Conservation (phyloP, 2,797 vertebrate species). For the Malurus leucopterus region DNA sequence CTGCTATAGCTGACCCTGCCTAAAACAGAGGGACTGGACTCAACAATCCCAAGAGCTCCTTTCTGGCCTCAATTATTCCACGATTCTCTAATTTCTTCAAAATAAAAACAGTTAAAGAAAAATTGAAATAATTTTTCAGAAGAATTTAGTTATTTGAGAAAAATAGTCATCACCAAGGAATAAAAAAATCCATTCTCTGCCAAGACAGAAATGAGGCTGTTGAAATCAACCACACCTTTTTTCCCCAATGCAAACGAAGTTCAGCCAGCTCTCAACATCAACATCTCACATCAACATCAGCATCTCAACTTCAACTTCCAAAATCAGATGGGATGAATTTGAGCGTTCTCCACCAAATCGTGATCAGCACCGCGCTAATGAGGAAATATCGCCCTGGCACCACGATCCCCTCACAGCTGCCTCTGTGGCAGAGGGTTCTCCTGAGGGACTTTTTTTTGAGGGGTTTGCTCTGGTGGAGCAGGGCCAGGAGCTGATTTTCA, state of each 20-base stretch:
- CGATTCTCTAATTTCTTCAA: background rate
- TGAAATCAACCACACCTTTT: background rate
- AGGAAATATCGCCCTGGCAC: background rate
- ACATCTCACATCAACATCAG: too few relatives aligned
- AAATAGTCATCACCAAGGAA: background rate
- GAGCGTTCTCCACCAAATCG: background rate
- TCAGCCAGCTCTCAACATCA: background rate
- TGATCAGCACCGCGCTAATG: background rate
- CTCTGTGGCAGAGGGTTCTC: background rate
- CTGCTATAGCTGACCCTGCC: background rate
- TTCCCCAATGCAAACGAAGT: background rate
- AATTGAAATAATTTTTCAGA: background rate
- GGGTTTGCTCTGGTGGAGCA: background rate
- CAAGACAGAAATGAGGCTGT: background rate
- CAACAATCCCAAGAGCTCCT: background rate
- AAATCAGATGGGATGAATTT: background rate
- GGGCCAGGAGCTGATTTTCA: background rate
- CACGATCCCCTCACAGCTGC: background rate
- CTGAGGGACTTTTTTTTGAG: background rate
- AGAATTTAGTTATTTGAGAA: background rate
- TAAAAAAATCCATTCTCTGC: background rate
- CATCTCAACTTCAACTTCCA: background rate
- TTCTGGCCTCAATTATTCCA: background rate
- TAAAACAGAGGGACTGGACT: background rate
- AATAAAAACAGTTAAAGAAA: background rate